Conservation (phyloP, 2,797 vertebrate species). For the Thunnus albacares region DNA sequence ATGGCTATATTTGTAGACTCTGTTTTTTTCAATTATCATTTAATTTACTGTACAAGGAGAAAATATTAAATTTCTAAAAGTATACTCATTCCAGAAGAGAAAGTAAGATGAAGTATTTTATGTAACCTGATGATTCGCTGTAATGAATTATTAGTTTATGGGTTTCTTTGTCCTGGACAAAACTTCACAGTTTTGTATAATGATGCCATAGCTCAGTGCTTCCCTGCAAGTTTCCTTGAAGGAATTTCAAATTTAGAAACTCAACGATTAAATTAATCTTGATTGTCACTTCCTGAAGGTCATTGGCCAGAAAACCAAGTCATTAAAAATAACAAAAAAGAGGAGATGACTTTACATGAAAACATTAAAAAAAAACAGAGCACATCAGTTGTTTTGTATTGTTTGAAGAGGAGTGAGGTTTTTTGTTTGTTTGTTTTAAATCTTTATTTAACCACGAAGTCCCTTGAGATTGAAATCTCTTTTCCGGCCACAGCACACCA, state of each 20-base stretch:
- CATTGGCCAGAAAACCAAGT: not conserved
- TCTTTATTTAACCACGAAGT: no score
- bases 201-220: not conserved
- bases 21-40: constrained; percentile 21
- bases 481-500: no score
- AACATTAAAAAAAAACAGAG: not conserved
- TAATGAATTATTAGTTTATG: not conserved
- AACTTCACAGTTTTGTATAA: not conserved
- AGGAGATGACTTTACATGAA: not conserved
- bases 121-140: not conserved
- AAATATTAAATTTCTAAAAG: not conserved
- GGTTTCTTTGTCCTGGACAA: accelerated
- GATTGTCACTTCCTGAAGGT: not conserved
- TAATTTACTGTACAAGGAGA: not conserved
- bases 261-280: not conserved
- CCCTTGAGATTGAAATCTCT: no score
- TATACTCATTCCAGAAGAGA: not conserved
- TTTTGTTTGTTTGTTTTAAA: no score
- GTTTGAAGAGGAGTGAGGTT: no score
- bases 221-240: not conserved
- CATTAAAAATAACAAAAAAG: not conserved
- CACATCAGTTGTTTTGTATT: not conserved
- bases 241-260: not conserved
- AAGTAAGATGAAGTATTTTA: not conserved
- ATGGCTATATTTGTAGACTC: constrained; percentile 88